phyloP scores from a whole-genome alignment of 1,140 invertebrate species.

The Zaprionus capensis region DNA sequence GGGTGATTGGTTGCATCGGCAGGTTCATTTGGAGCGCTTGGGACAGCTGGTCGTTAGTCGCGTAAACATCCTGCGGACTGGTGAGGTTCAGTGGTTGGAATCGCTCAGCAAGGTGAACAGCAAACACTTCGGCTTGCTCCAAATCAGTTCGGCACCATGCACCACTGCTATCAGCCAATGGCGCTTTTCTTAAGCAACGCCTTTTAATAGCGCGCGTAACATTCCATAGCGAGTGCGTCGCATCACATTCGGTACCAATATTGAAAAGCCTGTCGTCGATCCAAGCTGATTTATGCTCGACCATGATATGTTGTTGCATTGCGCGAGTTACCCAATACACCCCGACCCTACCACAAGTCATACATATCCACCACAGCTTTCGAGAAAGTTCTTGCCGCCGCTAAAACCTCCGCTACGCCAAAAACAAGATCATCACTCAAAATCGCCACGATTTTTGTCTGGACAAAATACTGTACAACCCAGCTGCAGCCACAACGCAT shows the following conservation, averaged over 20 bases:
- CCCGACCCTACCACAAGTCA: too few relatives aligned
- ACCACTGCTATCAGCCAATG: too few relatives aligned
- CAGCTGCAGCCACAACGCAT: too few relatives aligned
- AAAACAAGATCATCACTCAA: too few relatives aligned
- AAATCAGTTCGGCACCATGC: neutral
- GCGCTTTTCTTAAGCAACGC: too few relatives aligned
- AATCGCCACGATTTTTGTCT: too few relatives aligned
- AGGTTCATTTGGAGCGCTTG: neutral
- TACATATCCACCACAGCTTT: too few relatives aligned
- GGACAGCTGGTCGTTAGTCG: neutral
- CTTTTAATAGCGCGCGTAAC: neutral
- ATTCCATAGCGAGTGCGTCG: neutral
- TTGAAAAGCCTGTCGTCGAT: neutral
- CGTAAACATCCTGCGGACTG: neutral
- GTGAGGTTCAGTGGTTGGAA: slow-evolving; percentile 5
- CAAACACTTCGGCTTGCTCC: neutral
- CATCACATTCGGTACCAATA: neutral
- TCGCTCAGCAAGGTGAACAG: neutral
- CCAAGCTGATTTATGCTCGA: neutral
- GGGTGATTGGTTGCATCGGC: neutral
- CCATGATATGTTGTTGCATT: too few relatives aligned
- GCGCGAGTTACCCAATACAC: too few relatives aligned
- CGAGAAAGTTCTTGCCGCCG: too few relatives aligned
- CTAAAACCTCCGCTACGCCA: too few relatives aligned
- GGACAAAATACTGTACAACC: too few relatives aligned